Percentiles rank a stretch among this genome's conserved stretches.
Evolutionary conservation across 2,888 invertebrate genomes (phyloP).

Genomic region (Podabrus alpinus): DNA sequence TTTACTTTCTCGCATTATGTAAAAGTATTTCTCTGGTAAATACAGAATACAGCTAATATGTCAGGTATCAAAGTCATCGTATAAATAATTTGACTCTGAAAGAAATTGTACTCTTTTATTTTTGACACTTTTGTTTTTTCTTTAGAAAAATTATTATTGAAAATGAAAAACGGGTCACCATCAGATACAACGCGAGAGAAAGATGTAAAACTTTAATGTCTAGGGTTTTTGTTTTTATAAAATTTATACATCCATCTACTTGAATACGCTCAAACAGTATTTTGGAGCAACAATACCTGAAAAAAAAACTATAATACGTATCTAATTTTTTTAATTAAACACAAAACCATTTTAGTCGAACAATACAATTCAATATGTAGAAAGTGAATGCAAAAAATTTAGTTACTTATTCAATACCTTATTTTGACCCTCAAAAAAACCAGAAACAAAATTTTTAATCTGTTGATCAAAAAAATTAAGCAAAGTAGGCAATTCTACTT

Average conservation of each 20-base stretch:
- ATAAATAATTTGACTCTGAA: neutral
- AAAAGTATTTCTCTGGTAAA: neutral
- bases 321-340: neutral
- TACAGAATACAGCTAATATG: neutral
- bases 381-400: too few species aligned
- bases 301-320: too few species aligned
- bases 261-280: neutral
- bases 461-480: neutral
- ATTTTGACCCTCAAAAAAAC: neutral
- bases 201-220: neutral
- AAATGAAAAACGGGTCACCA: neutral
- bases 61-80: neutral
- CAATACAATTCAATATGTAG: too few species aligned
- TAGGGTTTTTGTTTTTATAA: too few species aligned
- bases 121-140: neutral
- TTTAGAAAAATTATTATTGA: neutral
- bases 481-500: neutral
- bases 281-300: neutral
- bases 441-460: neutral
- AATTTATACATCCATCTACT: too few species aligned
- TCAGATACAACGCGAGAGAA: too few species aligned
- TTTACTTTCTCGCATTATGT: slow-evolving; percentile 1
- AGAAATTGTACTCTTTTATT: neutral
- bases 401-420: too few species aligned
- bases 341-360: too few species aligned